Percentiles rank a stretch among this genome's conserved stretches.
Conservation (phyloP, 53 echinoderm and acorn worm genomes). For the Arbacia lixula region DNA sequence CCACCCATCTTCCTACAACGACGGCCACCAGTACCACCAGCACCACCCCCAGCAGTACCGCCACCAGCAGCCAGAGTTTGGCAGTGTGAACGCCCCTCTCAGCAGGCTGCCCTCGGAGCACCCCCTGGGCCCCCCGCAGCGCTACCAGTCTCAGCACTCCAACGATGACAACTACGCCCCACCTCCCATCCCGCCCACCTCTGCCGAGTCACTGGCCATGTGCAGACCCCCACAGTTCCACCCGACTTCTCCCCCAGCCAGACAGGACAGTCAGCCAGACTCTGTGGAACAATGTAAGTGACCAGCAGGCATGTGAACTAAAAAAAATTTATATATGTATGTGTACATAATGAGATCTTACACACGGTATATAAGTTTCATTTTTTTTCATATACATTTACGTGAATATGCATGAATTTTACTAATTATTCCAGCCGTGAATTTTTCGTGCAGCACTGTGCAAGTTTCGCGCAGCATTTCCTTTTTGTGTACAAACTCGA, state of each 20-base stretch:
- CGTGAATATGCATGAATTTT: no score
- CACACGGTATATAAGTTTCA: not conserved
- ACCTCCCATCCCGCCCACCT: not conserved
- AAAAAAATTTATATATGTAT: no score
- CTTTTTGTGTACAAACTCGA: no score
- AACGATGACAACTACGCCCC: slow-evolving; percentile 8
- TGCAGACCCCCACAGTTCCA: not conserved
- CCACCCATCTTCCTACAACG: no score
- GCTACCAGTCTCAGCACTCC: slow-evolving; percentile 19
- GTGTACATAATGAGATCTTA: not conserved
- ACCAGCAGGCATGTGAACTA: not conserved
- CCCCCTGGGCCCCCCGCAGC: slow-evolving; percentile 14
- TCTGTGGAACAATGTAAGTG: not conserved
- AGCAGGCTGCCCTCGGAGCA: slow-evolving; percentile 9
- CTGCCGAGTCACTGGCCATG: not conserved
- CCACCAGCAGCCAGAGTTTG: not conserved
- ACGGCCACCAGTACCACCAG: not conserved
- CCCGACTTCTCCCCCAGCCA: no score
- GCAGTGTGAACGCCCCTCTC: not conserved
- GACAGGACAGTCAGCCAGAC: not conserved
- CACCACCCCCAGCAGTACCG: not conserved
- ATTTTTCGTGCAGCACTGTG: no score
- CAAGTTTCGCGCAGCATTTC: no score
- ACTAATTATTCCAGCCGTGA: no score
- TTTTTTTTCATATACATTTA: no score